Base-by-base conservation (phyloP, 2,113 vertebrate genomes). In the Prinia subflava region DNA sequence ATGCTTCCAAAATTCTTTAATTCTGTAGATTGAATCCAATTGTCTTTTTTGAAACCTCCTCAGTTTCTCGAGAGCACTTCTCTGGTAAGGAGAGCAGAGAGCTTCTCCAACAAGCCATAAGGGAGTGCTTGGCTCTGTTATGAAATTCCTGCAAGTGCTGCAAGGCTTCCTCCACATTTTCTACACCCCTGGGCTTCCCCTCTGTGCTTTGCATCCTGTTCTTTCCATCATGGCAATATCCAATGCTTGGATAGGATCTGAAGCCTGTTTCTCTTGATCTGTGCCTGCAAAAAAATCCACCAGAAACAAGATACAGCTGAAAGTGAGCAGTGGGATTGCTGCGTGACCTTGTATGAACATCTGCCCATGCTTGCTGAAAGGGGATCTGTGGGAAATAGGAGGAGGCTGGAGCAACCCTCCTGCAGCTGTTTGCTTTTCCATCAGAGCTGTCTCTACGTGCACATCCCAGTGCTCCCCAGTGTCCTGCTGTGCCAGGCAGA, bases 381-480 rank as follows among this genome's bases (percentile, higher is more conserved):
- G 27, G 27, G 15, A 56, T 47, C 79, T 2, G 0, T 28, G 30
- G 68, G 52, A 67, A 80, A 21, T 3, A 4, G 53, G 74, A 13
- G 47, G 63, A n/a, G 33, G 41, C 3, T 62, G 62, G 79, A 84
- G 68, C 47, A 76, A 1, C 8, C 15, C 14, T 65, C 33, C 46
- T 62, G 56, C 24, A 35, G 22, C 41, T 49, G 31, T 46, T 87
- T 59, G 44, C 25, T 75, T 75, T 83, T 60, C 62, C 33, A 7
- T 20, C 68, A 18, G 50, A 41, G 28, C 41, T 70, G 56, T 41
- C 21, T 75, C 78, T 15, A 0, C 0, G 0, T 30, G 35, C 55
- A 8, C 16, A 2, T 55, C 49, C n/a, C 21, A 5, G 55, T 13
- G 17, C 35, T 49, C 21, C 15, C 22, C 67, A 9, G 4, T 1